These are phyloP conservation scores for Vulpes ferrilata DNA, from an alignment of 2,113 vertebrate species.

Conservation along the genomic window DNA sequence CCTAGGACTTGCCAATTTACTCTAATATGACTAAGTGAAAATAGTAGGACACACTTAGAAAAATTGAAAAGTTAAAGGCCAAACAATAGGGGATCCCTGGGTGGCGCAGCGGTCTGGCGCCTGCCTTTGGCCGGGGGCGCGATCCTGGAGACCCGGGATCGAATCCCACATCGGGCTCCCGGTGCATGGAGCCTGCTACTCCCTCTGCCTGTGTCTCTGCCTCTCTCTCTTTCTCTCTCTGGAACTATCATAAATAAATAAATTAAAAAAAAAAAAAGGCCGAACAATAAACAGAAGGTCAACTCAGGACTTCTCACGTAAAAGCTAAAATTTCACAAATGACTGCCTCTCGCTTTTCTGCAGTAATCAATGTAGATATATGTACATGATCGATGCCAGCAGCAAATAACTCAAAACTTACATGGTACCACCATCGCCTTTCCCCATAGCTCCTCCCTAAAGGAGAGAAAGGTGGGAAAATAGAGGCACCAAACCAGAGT, in stretches of 20 bases:
- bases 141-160: no score
- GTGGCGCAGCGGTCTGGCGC: no score
- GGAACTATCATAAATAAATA: no score
- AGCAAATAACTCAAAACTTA: constrained; percentile 12
- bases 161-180: no score
- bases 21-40: neutral
- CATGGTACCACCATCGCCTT: neutral
- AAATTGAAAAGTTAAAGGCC: constrained; percentile 23
- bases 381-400: neutral
- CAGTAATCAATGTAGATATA: neutral
- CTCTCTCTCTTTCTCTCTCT: no score
- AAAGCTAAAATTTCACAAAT: constrained; percentile 19
- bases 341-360: neutral
- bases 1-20: neutral
- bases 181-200: no score
- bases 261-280: neutral
- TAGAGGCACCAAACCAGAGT: neutral
- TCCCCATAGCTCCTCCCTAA: neutral
- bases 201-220: no score
- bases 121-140: no score
- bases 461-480: neutral
- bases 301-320: neutral
- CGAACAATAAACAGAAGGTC: constrained; percentile 18
- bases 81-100: neutral
- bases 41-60: neutral